Base-by-base conservation (phyloP, 2,888 invertebrate species). In the Chrysotoxum bicinctum region DNA sequence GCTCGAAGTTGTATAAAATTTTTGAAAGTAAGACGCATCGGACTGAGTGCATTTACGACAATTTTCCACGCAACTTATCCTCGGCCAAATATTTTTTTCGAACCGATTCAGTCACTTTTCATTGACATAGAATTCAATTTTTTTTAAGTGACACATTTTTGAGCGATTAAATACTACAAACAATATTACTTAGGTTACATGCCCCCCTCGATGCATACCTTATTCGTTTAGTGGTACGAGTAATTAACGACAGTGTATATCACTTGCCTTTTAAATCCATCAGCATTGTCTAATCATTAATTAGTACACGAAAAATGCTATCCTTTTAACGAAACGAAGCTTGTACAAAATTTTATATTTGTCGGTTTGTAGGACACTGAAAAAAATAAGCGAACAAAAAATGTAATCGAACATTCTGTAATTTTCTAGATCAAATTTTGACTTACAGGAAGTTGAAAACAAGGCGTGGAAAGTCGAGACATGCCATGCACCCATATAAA, bases 301-400 rank as follows among this genome's bases (percentile, higher is more conserved):
- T 80, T 74, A 66, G n/a, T 23, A 54, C 52, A 68, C 35, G 54
- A 60, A 37, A 32, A 52, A 60, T 23, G 23, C 19, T 66, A 19
- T 50, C 48, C 32, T 26, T 60, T 50, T 73, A 79, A 79, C 60
- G 58, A 52, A 40, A 50, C 40, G 66, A 26, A 68, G 58, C 68
- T 68, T 79, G 66, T 30, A 73, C 30, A 58, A 40, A 58, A 64
- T 66, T 66, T 64, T 45, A 3, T 19, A 45, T 45, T 19, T 3
- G 43, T 45, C 3, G 19, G 19, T 19, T 45, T 45, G 4, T 10
- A 19, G 9, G 5, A 45, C 45, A 45, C 45, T 45, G 19, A 45
- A 19, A 10, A 10, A 45, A 45, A 16, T n/a, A 16, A 4, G 6
- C 9, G 9, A 32, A 32, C 26, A 6, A 26, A 26, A 26, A 62